Conservation (phyloP, 2,113 vertebrate species). For the Tyrannus savana region DNA sequence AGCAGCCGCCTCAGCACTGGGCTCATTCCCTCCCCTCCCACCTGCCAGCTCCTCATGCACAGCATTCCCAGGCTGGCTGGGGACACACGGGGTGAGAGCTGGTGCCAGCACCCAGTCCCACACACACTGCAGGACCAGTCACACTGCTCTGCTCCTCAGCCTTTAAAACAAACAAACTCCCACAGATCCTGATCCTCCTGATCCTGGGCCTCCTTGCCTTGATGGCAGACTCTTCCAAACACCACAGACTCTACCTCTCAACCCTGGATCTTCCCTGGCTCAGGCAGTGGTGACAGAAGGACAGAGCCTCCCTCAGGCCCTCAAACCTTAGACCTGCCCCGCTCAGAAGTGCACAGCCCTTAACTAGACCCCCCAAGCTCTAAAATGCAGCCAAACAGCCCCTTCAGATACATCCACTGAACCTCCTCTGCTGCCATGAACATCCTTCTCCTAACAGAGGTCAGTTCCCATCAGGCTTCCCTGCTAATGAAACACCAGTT, state of each 20-base stretch:
- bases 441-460: not conserved
- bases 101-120: not conserved
- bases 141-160: fast-evolving
- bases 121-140: not conserved
- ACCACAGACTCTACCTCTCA: not conserved
- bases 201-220: not conserved
- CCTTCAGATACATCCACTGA: not conserved
- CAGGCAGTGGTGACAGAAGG: not conserved
- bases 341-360: not conserved
- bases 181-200: not conserved
- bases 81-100: fast-evolving
- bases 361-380: not conserved
- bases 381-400: not conserved
- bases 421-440: not conserved
- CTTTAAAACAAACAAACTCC: not conserved
- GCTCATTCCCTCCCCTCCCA: not conserved
- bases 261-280: not conserved
- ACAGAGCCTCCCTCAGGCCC: not conserved
- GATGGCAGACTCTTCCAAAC: not conserved
- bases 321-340: not conserved
- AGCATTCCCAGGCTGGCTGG: not conserved
- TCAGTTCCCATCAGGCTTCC: not conserved
- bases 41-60: not conserved
- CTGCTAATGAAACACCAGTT: not conserved
- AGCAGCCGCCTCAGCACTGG: not conserved